phyloP scores from a whole-genome alignment of 2,113 vertebrate genomes.

The Proteles cristata region DNA sequence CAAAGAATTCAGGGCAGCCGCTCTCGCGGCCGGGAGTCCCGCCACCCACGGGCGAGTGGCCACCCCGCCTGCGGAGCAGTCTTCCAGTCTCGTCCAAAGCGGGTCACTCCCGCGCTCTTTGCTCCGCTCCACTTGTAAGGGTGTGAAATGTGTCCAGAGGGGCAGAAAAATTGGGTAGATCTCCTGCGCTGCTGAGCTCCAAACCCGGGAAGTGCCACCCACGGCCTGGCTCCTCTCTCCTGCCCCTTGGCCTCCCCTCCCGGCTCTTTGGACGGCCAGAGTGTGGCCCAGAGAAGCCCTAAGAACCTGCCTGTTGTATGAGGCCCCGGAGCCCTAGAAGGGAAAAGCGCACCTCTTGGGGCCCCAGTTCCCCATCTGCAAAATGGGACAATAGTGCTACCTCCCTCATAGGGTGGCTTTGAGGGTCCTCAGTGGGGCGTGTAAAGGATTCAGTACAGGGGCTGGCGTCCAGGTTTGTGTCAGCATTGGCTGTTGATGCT shows the following conservation, averaged over 20 bases:
- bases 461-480: not conserved
- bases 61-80: fast-evolving
- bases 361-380: not conserved
- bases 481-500: not conserved
- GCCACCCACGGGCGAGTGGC: not conserved
- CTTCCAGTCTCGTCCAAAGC: not conserved
- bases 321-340: not conserved
- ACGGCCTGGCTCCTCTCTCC: not conserved
- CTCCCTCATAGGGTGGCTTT: not conserved
- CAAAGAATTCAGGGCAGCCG: not conserved
- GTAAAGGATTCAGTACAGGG: not conserved
- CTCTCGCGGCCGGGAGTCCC: not conserved
- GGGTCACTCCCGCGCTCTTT: not conserved
- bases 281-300: not conserved
- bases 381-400: not conserved
- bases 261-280: not conserved
- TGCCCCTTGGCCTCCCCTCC: not conserved
- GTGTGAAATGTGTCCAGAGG: not conserved
- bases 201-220: not conserved
- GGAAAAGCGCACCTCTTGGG: too few relatives aligned
- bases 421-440: not conserved
- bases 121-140: not conserved
- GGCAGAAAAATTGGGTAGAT: not conserved
- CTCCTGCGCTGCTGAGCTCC: not conserved
- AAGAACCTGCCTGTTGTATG: not conserved